Evolutionary conservation across 2,797 vertebrate species (phyloP), one percentile per base, ranked within the genome.

Genomic region (Sebastes paucispinis): DNA sequence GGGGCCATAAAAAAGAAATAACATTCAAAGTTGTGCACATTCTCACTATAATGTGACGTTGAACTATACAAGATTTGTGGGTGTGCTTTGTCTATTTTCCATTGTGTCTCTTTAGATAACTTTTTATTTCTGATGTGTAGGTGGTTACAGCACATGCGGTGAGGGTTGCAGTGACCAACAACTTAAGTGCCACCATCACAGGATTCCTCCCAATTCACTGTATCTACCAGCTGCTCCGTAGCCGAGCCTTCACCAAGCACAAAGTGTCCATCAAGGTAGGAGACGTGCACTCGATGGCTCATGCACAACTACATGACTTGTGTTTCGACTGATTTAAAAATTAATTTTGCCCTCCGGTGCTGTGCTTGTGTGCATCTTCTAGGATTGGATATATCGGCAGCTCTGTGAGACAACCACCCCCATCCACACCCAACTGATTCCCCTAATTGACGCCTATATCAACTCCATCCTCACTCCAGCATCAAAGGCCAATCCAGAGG

Each of bases 311-410:
- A 54, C 3, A 11, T 34, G 20, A 27, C 5, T 59, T 3, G 18
- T 24, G 22, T 32, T 13, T 10, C 2, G 25, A 65, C 24, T 69
- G 12, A 31, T 68, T 75, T 6, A 47, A 59, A 54, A 32, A 14
- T 32, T 0, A 2, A 24, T 47, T 50, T 50, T 57, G 1, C 13
- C 58, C 10, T 20, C 8, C 3, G 47, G 11, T 57, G 54, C 58
- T 76, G 0, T 20, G 12, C 24, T 73, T 65, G 24, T 80, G 55
- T 79, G 36, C 13, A 58, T 65, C 24, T 78, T 80, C 18, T 22
- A 99, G 98, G 98, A 99, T 86, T 99, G 98, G 98, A 99, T 99
- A 92, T 99, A 98, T 84, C 96, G 96, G 16, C 98, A 99, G 88
- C 96, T 99, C 63, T 99, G 98, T 81, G 97, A 99, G 93, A 99